Percentiles rank a stretch among this genome's conserved stretches.
Evolutionary conservation across 2,888 invertebrate species (phyloP).

Genomic region (Branchipolynoe longqiensis): DNA sequence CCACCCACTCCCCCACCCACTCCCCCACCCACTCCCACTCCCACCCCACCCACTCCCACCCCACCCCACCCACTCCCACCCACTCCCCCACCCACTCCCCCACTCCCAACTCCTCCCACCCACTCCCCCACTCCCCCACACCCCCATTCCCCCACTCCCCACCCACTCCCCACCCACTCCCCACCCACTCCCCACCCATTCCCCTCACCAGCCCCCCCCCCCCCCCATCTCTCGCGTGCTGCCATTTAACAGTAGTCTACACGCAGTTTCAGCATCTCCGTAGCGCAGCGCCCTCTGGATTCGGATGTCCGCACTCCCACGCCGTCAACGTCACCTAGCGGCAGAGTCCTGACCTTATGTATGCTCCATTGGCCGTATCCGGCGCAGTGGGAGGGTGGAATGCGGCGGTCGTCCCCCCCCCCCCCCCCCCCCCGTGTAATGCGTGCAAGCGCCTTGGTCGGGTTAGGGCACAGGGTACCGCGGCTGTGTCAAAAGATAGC

Average conservation of each 20-base stretch:
- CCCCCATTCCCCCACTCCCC: too few species aligned
- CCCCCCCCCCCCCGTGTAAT: neutral
- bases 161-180: neutral
- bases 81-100: too few species aligned
- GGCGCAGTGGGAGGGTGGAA: neutral
- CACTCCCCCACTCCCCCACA: too few species aligned
- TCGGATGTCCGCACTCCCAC: slow-evolving; percentile 2
- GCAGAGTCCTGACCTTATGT: slow-evolving; percentile 12
- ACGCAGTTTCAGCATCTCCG: slow-evolving; percentile 9
- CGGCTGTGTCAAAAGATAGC: slow-evolving; percentile 46
- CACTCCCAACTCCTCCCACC: too few species aligned
- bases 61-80: too few species aligned
- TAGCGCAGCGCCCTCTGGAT: neutral
- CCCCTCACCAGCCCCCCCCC: neutral
- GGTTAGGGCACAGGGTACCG: neutral
- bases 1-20: too few species aligned
- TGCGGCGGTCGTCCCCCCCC: neutral
- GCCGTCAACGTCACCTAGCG: neutral
- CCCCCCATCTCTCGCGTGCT: too few species aligned
- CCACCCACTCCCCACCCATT: neutral
- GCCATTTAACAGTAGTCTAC: too few species aligned
- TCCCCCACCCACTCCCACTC: too few species aligned
- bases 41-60: too few species aligned
- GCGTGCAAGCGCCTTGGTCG: neutral
- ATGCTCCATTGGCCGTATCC: slow-evolving; percentile 24